Base-by-base conservation (phyloP, 1,140 invertebrate species). In the Agrilus planipennis region DNA sequence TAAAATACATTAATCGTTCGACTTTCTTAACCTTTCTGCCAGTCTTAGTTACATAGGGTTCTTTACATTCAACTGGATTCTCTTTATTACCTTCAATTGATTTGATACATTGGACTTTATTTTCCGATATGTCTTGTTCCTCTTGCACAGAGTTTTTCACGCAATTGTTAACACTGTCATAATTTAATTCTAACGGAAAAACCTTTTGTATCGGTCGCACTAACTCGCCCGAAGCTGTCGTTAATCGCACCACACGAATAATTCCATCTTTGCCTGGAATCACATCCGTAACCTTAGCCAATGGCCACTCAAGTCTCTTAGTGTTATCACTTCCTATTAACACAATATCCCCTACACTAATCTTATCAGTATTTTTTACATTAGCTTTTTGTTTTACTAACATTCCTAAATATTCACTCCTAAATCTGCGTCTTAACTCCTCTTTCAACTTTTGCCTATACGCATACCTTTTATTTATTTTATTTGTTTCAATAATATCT, bases 381-480 rank as follows among this genome's bases (percentile, higher is more conserved):
- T 22, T n/a, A 40, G 17, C 12, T 18, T 28, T 39, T 15, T 14
- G 17, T 14, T 35, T 19, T n/a, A n/a, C n/a, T 20, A 43, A 31
- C 20, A 25, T 20, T 4, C 36, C 36, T 15, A 38, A 16, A 38
- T 38, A 38, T 25, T 22, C 36, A 29, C 17, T 40, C n/a, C 41
- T 34, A 27, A 43, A 38, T 22, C 41, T 43, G 11, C 20, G 14
- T 10, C 41, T 34, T 17, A 43, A 17, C 28, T 43, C 22, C 14
- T 43, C 36, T 40, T 28, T 6, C 14, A 43, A 29, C 14, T 35
- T 40, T 39, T 40, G 34, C 17, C 39, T 40, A 27, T 38, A 43
- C 4, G 15, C 20, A n/a, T 27, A 10, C 17, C 29, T 43, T 12
- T 35, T 34, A 43, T 25, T 19, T 5, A 43, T 4, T 28, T 22